Conservation (phyloP, 2,113 vertebrate species). For the Nyctibius bracteatus region DNA sequence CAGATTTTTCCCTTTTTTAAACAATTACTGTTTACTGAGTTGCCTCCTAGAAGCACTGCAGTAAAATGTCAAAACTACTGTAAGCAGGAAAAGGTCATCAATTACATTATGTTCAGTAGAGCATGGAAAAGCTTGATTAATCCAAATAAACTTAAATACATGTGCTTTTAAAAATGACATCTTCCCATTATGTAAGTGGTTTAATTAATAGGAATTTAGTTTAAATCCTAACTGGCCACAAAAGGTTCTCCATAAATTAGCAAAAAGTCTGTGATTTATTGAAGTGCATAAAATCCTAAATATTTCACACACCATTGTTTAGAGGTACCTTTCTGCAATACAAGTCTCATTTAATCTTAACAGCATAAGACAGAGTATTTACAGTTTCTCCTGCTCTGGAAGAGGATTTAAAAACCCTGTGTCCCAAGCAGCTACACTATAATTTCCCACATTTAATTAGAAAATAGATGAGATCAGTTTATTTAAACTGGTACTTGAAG, state of each 20-base stretch:
- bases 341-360: neutral
- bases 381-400: neutral
- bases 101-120: neutral
- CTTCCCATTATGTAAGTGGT: neutral
- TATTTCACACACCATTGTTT: neutral
- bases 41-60: neutral
- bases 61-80: neutral
- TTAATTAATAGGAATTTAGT: neutral
- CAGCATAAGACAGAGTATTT: neutral
- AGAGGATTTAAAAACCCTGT: neutral
- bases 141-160: neutral
- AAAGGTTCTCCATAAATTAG: neutral
- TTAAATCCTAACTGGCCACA: neutral
- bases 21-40: neutral
- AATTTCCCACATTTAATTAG: conserved; percentile 48
- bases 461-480: conserved; percentile 49
- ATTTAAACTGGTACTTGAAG: conserved; percentile 31
- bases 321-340: neutral
- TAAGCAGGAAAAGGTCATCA: neutral
- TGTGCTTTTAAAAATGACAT: neutral
- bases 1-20: neutral
- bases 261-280: neutral
- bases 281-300: neutral
- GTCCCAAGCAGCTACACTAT: neutral
- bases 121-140: neutral